phyloP scores from a whole-genome alignment of 2,888 invertebrate species.

The Stomorhina lunata region DNA sequence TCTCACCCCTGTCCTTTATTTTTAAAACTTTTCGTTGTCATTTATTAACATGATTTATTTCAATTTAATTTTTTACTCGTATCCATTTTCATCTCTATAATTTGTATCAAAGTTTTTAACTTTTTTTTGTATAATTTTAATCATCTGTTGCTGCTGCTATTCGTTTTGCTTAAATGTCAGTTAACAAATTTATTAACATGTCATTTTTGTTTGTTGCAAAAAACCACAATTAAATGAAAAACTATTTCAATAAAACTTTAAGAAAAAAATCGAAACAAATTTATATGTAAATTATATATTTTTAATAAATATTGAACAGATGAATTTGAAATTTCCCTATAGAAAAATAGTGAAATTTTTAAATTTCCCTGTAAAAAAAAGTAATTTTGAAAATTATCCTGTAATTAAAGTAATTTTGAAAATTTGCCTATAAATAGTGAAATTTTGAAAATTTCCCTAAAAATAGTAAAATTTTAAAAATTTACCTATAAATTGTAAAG shows the following conservation, averaged over 20 bases:
- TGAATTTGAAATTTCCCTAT: too few species aligned
- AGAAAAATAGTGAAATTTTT: too few species aligned
- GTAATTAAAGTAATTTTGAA: too few species aligned
- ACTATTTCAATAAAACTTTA: conserved; percentile 40
- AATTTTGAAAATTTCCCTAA: too few species aligned
- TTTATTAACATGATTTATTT: conserved; percentile 44
- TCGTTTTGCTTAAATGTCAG: conserved; percentile 55
- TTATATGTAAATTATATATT: conserved; percentile 26
- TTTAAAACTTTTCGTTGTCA: neutral
- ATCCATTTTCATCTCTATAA: conserved; percentile 47
- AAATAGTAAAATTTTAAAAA: too few species aligned
- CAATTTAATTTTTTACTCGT: conserved; percentile 19
- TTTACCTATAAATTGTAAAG: too few species aligned
- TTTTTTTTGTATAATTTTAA: too few species aligned
- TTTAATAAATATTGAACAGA: too few species aligned
- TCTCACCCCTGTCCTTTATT: neutral
- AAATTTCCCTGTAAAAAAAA: too few species aligned
- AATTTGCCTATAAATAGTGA: too few species aligned
- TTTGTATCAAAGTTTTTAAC: conserved; percentile 25
- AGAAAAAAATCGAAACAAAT: neutral
- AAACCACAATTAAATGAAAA: conserved; percentile 52
- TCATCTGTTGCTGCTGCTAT: conserved; percentile 24
- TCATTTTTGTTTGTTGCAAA: conserved; percentile 54
- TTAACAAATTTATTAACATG: conserved; percentile 60
- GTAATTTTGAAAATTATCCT: too few species aligned